Percentiles rank a stretch among this genome's conserved stretches.
These are phyloP conservation scores for Lepisosteus oculatus DNA, from an alignment of 2,113 vertebrate species.

Conservation along the genomic window DNA sequence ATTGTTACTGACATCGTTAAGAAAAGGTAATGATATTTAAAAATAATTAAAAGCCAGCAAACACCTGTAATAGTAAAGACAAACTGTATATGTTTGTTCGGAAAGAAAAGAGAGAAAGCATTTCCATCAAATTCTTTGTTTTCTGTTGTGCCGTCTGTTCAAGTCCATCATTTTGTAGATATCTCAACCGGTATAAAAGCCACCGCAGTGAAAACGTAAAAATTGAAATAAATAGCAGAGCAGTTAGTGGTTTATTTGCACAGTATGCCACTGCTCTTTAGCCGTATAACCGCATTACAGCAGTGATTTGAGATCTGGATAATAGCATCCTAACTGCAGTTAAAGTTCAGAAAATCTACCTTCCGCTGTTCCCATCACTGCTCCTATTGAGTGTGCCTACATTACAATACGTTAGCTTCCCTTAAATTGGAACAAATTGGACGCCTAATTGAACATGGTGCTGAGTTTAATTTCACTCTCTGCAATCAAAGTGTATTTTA, in stretches of 20 bases:
- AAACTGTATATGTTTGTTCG: neutral
- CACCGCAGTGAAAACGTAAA: constrained; percentile 39
- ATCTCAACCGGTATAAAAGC: constrained; percentile 28
- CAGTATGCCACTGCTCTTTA: constrained; percentile 15
- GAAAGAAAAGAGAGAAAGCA: neutral
- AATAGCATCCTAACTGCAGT: constrained; percentile 28
- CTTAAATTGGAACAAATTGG: constrained; percentile 38
- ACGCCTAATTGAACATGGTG: constrained; percentile 42
- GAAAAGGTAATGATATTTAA: too few species aligned
- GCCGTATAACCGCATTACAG: constrained; percentile 8
- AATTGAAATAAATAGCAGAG: constrained; percentile 36
- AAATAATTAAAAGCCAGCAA: constrained; percentile 3
- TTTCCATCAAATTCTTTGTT: too few species aligned
- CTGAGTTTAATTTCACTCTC: constrained; percentile 38
- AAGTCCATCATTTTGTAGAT: constrained; percentile 27
- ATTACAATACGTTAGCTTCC: constrained; percentile 31
- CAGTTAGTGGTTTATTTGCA: constrained; percentile 30
- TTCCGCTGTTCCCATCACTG: constrained; percentile 36
- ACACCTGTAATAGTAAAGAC: constrained; percentile 1
- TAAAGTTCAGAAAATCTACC: constrained; percentile 35
- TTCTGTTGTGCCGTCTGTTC: constrained; percentile 16
- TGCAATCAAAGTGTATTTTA: constrained; percentile 44
- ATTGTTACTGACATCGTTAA: too few species aligned
- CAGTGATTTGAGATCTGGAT: constrained; percentile 32
- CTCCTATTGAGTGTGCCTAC: constrained; percentile 31